These are phyloP conservation scores for Agrotis ipsilon DNA, from an alignment of 2,888 invertebrate species.

Conservation along the genomic window DNA sequence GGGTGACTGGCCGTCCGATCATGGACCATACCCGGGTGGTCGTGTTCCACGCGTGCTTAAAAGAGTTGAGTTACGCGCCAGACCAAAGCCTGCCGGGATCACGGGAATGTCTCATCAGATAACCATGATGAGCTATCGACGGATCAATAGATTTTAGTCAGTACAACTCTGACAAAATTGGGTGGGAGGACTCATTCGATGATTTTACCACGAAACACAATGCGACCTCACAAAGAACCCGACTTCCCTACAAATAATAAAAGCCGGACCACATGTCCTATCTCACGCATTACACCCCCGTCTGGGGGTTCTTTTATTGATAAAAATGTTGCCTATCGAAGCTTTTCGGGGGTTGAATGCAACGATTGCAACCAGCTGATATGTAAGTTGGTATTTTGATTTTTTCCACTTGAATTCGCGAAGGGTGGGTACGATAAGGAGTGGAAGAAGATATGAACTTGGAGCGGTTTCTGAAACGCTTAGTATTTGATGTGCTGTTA, in stretches of 20 bases:
- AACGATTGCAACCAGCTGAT: constrained; percentile 81
- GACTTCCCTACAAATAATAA: constrained; percentile 36
- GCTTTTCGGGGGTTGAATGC: constrained; percentile 76
- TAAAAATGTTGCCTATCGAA: constrained; percentile 78
- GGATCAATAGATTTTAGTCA: too few relatives aligned
- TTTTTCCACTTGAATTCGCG: constrained; percentile 77
- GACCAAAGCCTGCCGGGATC: too few relatives aligned
- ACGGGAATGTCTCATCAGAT: too few relatives aligned
- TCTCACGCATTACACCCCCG: constrained; percentile 64
- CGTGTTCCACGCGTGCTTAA: too few relatives aligned
- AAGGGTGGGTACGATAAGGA: constrained; percentile 58
- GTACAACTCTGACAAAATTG: too few relatives aligned
- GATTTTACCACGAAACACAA: constrained; percentile 1
- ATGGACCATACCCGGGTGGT: too few relatives aligned
- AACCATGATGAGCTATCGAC: too few relatives aligned
- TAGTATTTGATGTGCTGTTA: too few relatives aligned
- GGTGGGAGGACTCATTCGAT: too few relatives aligned
- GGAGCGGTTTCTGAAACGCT: constrained; percentile 8
- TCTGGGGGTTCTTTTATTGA: constrained; percentile 73
- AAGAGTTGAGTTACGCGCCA: too few relatives aligned
- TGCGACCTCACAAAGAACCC: constrained; percentile 5
- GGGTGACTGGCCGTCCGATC: too few relatives aligned
- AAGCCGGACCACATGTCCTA: constrained; percentile 66
- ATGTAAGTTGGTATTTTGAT: constrained; percentile 80
- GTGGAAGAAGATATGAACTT: constrained; percentile 47